Conservation (phyloP, 2,113 vertebrate species). For the Melanocharis versteri region DNA sequence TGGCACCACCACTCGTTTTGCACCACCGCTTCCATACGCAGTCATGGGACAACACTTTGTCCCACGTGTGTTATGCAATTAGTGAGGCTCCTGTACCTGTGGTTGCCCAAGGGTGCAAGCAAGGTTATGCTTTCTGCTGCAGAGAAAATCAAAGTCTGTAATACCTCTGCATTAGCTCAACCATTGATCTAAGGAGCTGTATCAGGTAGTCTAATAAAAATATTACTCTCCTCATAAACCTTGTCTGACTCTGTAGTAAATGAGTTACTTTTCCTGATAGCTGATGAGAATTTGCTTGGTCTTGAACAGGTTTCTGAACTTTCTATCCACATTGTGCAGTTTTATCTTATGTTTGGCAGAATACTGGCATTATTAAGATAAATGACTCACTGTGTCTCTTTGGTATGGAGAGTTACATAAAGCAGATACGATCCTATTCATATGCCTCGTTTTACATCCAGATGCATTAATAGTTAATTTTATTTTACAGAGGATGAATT, state of each 20-base stretch:
- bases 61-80: background rate
- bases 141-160: slow-evolving; percentile 3
- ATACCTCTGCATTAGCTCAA: background rate
- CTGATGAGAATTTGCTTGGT: background rate
- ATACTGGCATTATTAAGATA: background rate
- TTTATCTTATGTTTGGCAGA: background rate
- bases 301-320: background rate
- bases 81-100: background rate
- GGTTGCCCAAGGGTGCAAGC: background rate
- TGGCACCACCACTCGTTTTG: background rate
- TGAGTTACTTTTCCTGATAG: background rate
- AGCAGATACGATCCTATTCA: background rate
- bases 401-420: background rate
- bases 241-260: slow-evolving; percentile 1
- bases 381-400: background rate
- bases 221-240: background rate
- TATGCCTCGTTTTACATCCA: background rate
- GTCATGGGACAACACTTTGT: background rate
- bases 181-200: background rate
- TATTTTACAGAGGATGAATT: background rate
- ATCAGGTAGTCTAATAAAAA: slow-evolving; percentile 17
- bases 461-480: background rate
- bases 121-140: background rate
- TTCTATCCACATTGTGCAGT: background rate
- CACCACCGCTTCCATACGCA: background rate